Evolutionary conservation across 2,888 invertebrate genomes (phyloP), one percentile per base, ranked within the genome.

Genomic region (Apodemia zela): DNA sequence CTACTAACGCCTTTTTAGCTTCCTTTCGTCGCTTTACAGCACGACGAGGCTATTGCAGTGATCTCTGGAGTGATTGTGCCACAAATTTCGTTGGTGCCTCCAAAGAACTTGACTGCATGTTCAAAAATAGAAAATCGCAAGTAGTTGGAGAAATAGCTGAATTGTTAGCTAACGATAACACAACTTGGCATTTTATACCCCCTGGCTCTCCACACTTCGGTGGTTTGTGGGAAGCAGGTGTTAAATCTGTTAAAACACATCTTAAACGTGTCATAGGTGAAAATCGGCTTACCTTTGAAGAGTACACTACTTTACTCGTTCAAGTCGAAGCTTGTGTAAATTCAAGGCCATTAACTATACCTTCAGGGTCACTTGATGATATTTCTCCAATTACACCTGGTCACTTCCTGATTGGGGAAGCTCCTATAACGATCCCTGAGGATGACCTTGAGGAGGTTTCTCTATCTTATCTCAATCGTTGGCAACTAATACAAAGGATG

Each of bases 51-150:
- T 13, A 59, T 59, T 59, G 59, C 17, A 59, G 59, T 35, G 59
- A 59, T 33, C 35, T 33, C 35, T 59, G 59, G 59, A 59, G 59
- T 17, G 59, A 59, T 35, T 62, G 49, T 62, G 62, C 57, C 35
- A 47, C 49, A 33, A 59, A 59, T 59, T 59, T 59, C 25, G 17
- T 35, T 17, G 35, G 59, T 7, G 59, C 35, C 33, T 59, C 59
- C 2, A 59, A n/a, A 15, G 35, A 59, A 13, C n/a, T 59, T 4
- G 59, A 59, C n/a, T 17, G n/a, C 7, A 59, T 59, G 59, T 59
- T 59, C 8, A 59, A 59, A 38, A 38, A 38, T 13, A 38, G 38
- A 13, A 38, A 38, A 38, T 38, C 38, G 3, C 13, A 2, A 13
- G 38, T 38, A 38, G 13, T 38, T 38, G 38, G 4, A 38, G 38